Evolutionary conservation across 2,888 invertebrate genomes (phyloP).

Genomic region (Amblyjoppa fuscipennis): DNA sequence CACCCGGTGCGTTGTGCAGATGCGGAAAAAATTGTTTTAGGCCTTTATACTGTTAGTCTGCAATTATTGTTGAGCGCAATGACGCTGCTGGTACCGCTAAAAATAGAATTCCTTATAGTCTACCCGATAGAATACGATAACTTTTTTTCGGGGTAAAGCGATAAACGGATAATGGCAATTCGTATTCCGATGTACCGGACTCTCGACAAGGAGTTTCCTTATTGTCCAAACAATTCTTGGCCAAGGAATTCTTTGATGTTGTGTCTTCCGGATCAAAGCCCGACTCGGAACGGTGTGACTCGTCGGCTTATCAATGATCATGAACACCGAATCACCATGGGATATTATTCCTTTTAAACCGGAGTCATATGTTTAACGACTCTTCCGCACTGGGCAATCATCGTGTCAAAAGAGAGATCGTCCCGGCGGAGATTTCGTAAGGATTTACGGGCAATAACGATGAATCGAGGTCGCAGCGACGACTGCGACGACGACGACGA

Average conservation of each 20-base stretch:
- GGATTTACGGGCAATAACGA: conserved; percentile 60
- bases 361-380: conserved; percentile 52
- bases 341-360: conserved; percentile 34
- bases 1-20: too few relatives aligned
- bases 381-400: conserved; percentile 58
- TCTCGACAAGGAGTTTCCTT: neutral
- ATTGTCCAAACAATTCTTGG: neutral
- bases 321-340: neutral
- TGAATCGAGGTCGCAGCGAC: conserved; percentile 51
- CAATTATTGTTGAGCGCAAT: too few relatives aligned
- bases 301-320: neutral
- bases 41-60: too few relatives aligned
- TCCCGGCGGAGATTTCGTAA: conserved; percentile 14
- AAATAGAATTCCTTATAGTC: too few relatives aligned
- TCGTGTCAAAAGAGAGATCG: conserved; percentile 33
- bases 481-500: conserved; percentile 14
- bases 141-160: too few relatives aligned
- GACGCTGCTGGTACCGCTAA: too few relatives aligned
- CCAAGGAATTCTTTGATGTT: neutral
- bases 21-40: too few relatives aligned
- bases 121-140: too few relatives aligned
- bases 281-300: neutral
- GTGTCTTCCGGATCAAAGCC: neutral
- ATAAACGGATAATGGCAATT: too few relatives aligned
- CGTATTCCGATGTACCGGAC: neutral